These are phyloP conservation scores for Collichthys lucidus DNA, from an alignment of 2,113 vertebrate genomes.

Conservation along the genomic window DNA sequence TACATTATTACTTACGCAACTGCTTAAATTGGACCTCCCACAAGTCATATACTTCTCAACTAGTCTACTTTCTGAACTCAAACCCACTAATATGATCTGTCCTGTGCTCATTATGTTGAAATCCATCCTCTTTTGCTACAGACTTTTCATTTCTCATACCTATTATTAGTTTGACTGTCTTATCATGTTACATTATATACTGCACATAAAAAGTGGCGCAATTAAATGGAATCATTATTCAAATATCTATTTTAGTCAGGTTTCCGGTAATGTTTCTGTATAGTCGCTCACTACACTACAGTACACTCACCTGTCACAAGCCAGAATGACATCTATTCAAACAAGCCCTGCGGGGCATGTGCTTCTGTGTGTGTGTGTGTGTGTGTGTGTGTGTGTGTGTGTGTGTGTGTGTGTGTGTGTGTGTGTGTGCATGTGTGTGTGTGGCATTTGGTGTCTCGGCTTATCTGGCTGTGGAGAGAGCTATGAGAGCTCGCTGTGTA, in stretches of 20 bases:
- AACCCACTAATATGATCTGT: constrained; percentile 2
- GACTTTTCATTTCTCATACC: constrained; percentile 27
- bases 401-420: constrained; percentile 19
- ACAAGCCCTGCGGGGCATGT: constrained; percentile 40
- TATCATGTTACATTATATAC: constrained; percentile 6
- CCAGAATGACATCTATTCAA: constrained; percentile 53
- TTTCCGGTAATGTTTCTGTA: constrained; percentile 34
- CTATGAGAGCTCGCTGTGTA: constrained; percentile 79
- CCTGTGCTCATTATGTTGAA: constrained; percentile 23
- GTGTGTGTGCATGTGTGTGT: constrained; percentile 59
- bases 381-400: background rate
- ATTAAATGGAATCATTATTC: constrained; percentile 42
- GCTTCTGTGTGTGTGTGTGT: background rate
- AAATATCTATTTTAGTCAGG: constrained; percentile 37
- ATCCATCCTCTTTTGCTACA: constrained; percentile 4
- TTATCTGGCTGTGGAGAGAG: constrained; percentile 78
- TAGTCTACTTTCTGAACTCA: constrained; percentile 16
- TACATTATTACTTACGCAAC: constrained; percentile 4
- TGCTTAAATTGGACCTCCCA: constrained; percentile 9
- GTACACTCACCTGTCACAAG: constrained; percentile 54
- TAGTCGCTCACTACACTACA: background rate
- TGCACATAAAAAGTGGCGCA: constrained; percentile 18
- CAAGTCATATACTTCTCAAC: background rate
- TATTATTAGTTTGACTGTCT: constrained; percentile 47
- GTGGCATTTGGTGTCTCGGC: constrained; percentile 67